A percentile compares a stretch with the other conserved stretches of the same genome.
phyloP scores from a whole-genome alignment of 1,140 invertebrate species.

The Drosophila oshimai region DNA sequence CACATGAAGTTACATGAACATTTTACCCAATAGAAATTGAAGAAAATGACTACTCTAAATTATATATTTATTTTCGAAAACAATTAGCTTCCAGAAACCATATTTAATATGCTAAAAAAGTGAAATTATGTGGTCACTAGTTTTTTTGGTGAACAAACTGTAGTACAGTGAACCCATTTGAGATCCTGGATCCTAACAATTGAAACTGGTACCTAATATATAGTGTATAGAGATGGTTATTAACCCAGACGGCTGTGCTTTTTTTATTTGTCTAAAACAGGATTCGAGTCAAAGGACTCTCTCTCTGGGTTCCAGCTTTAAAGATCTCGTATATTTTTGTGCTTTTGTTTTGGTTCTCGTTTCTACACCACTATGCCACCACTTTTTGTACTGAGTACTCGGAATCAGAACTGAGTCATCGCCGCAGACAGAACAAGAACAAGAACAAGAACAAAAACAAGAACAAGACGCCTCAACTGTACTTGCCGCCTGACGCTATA shows the following conservation, averaged over 20 bases:
- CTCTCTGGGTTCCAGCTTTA: constrained; percentile 1
- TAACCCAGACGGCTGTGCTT: constrained; percentile 6
- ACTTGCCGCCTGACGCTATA: constrained; percentile 63
- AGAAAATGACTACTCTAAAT: too few relatives aligned
- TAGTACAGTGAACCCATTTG: background rate
- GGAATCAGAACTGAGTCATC: constrained; percentile 67
- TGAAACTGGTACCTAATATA: background rate
- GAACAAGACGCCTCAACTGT: too few relatives aligned
- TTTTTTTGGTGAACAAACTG: constrained; percentile 1
- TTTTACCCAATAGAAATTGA: too few relatives aligned
- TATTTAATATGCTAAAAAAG: too few relatives aligned
- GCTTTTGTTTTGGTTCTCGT: constrained; percentile 74
- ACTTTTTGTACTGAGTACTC: constrained; percentile 51
- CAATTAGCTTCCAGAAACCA: too few relatives aligned
- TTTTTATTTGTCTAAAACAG: constrained; percentile 9
- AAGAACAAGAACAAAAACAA: too few relatives aligned
- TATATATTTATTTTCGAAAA: too few relatives aligned
- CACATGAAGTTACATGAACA: too few relatives aligned
- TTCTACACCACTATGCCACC: too few relatives aligned
- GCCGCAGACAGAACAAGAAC: constrained; percentile 39
- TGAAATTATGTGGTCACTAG: background rate
- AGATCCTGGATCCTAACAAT: background rate
- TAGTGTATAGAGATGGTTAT: constrained; percentile 13
- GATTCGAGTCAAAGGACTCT: constrained; percentile 9
- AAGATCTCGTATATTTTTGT: constrained; percentile 53